Percentiles rank a stretch among this genome's conserved stretches.
These are phyloP conservation scores for Rallus crepitans DNA, from an alignment of 2,797 vertebrate species.

Conservation along the genomic window DNA sequence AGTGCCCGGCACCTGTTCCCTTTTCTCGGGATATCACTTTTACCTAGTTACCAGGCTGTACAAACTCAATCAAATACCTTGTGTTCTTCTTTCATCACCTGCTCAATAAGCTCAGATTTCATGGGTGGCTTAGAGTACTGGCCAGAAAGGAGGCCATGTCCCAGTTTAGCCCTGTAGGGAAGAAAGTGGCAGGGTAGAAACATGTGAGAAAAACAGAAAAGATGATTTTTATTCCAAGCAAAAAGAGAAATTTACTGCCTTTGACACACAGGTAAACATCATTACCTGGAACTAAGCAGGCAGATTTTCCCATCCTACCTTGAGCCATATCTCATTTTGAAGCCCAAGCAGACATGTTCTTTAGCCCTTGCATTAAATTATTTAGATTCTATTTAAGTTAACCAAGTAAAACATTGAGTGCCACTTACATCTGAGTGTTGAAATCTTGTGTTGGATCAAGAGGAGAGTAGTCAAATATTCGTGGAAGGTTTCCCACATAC, in stretches of 20 bases:
- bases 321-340: not conserved
- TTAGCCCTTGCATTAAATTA: not conserved
- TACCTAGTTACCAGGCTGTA: slow-evolving; percentile 36
- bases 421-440: slow-evolving; percentile 96
- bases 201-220: not conserved
- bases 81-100: slow-evolving; percentile 99
- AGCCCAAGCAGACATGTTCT: not conserved
- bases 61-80: slow-evolving; percentile 89
- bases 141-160: slow-evolving; percentile 96
- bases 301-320: not conserved
- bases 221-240: not conserved
- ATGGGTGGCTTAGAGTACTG: slow-evolving; percentile 95
- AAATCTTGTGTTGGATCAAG: slow-evolving; percentile 98
- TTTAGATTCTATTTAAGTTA: not conserved
- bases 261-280: not conserved
- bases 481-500: slow-evolving; percentile 96
- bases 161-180: slow-evolving; percentile 92
- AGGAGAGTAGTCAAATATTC: slow-evolving; percentile 98
- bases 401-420: not conserved
- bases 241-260: not conserved
- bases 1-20: slow-evolving; percentile 29
- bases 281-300: not conserved
- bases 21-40: slow-evolving; percentile 46
- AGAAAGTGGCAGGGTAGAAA: slow-evolving; percentile 24
- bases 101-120: slow-evolving; percentile 99